Evolutionary conservation across 2,797 vertebrate species (phyloP).

Genomic region (Luscinia luscinia): DNA sequence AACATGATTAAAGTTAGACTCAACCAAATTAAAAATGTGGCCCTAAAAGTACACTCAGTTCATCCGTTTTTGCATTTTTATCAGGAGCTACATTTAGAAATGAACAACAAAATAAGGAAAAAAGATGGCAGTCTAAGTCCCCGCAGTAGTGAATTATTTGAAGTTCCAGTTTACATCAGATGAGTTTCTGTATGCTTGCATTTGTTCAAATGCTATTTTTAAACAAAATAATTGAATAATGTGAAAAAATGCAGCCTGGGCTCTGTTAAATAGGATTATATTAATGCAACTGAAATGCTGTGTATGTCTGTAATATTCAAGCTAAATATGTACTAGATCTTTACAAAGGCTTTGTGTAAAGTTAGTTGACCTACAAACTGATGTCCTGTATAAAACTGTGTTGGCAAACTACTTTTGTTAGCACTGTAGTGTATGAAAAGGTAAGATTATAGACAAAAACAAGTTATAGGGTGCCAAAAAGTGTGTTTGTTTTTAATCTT

Average conservation of each 20-base stretch:
- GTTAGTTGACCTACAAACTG: not conserved
- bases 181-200: constrained; percentile 6
- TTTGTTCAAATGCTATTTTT: constrained; percentile 24
- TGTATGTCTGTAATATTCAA: not conserved
- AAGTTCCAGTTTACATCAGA: constrained; percentile 27
- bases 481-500: not conserved
- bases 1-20: not conserved
- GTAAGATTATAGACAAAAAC: not conserved
- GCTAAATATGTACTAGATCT: not conserved
- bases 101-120: not conserved
- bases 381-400: not conserved
- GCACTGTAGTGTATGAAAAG: not conserved
- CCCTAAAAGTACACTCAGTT: not conserved
- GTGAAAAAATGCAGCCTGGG: constrained; percentile 20
- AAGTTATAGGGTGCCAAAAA: not conserved
- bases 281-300: not conserved
- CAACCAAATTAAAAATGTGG: not conserved
- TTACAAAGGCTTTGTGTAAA: constrained; percentile 23
- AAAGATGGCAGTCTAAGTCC: not conserved
- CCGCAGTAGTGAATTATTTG: not conserved
- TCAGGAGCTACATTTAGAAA: not conserved
- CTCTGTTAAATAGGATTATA: not conserved
- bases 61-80: not conserved
- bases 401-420: constrained; percentile 1
- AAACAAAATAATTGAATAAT: constrained; percentile 25